A percentile compares a stretch with the other conserved stretches of the same genome.
phyloP scores from a whole-genome alignment of 2,888 invertebrate species.

The Heliconius hortense region DNA sequence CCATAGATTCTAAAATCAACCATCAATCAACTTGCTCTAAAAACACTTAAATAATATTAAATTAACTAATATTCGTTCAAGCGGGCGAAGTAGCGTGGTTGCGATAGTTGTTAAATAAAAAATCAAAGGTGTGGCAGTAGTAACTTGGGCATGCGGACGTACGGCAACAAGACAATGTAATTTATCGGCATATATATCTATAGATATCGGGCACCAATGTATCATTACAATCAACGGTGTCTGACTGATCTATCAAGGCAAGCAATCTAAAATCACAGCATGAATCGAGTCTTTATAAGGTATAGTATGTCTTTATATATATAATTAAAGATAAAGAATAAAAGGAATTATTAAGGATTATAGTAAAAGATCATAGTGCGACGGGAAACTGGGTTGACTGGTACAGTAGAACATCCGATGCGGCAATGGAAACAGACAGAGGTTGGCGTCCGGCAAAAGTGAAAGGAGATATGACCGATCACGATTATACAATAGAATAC shows the following conservation, averaged over 20 bases:
- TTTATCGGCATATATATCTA: no score
- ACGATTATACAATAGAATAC: slow-evolving; percentile 51
- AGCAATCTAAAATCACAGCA: not conserved
- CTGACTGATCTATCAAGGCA: not conserved
- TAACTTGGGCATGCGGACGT: slow-evolving; percentile 31
- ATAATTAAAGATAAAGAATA: no score
- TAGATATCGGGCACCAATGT: slow-evolving; percentile 18
- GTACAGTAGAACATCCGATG: slow-evolving; percentile 30
- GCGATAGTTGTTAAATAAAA: not conserved
- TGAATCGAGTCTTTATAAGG: not conserved
- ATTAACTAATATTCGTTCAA: no score
- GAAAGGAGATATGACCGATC: slow-evolving; percentile 53
- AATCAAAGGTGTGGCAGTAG: slow-evolving; percentile 1
- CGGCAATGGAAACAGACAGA: slow-evolving; percentile 36
- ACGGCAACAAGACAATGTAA: slow-evolving; percentile 20
- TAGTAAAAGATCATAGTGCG: not conserved
- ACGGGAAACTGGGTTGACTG: slow-evolving; percentile 12
- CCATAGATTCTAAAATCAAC: no score
- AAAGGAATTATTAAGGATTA: not conserved
- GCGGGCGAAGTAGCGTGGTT: no score
- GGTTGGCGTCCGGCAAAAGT: slow-evolving; percentile 52
- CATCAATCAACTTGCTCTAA: no score
- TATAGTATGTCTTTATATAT: no score
- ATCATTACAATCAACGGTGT: slow-evolving; percentile 23
- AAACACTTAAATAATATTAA: no score